Evolutionary conservation across 2,888 invertebrate species (phyloP).

Genomic region (Andrena bicolor): DNA sequence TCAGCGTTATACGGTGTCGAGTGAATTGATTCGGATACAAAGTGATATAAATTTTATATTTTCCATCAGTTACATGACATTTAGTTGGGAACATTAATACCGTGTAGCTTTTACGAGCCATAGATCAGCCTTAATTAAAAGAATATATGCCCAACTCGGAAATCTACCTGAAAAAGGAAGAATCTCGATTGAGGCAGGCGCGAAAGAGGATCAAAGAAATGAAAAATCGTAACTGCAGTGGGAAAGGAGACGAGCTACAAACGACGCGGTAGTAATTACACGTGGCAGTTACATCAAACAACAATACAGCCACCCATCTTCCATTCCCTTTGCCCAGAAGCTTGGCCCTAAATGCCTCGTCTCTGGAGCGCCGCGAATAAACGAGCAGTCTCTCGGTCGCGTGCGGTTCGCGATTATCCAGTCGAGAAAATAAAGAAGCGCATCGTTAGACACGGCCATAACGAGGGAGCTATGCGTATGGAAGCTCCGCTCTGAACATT

Average conservation of each 20-base stretch:
- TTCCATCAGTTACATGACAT: no score
- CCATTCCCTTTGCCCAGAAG: slow-evolving; percentile 19
- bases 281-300: slow-evolving; percentile 69
- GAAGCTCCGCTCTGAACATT: slow-evolving; percentile 33
- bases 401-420: slow-evolving; percentile 51
- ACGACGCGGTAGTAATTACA: slow-evolving; percentile 72
- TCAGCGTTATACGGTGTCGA: no score
- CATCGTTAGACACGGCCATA: slow-evolving; percentile 28
- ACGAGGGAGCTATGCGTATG: slow-evolving; percentile 26
- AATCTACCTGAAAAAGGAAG: neutral
- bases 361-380: slow-evolving; percentile 65
- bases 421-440: slow-evolving; percentile 48
- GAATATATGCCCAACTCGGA: neutral
- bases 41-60: no score
- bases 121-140: no score
- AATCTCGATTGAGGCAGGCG: neutral
- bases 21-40: no score
- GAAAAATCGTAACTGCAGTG: neutral
- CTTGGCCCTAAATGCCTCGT: slow-evolving; percentile 43
- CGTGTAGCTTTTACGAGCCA: no score
- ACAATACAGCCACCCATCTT: slow-evolving; percentile 41
- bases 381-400: slow-evolving; percentile 46
- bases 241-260: neutral
- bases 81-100: no score
- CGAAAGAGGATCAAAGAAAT: neutral